A percentile compares a stretch with the other conserved stretches of the same genome.
These are phyloP conservation scores for Hoplodrina ambigua DNA, from an alignment of 2,888 invertebrate species.

Conservation along the genomic window DNA sequence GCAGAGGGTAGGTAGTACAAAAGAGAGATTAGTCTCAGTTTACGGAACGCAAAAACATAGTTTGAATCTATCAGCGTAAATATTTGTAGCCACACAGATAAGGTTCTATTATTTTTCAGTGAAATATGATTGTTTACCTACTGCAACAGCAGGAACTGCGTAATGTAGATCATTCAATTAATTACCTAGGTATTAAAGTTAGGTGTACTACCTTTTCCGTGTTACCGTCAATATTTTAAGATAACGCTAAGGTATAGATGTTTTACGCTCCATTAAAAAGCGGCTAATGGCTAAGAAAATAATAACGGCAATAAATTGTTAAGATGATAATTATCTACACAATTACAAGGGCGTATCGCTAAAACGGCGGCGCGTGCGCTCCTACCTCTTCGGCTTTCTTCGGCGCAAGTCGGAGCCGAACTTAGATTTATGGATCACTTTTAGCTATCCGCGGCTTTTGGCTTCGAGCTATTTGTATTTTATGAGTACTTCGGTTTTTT, in stretches of 20 bases:
- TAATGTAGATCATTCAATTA: constrained; percentile 37
- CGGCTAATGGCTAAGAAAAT: constrained; percentile 64
- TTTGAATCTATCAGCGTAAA: neutral
- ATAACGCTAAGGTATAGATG: constrained; percentile 56
- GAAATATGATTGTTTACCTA: neutral
- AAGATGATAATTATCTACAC: constrained; percentile 67
- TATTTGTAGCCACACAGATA: neutral
- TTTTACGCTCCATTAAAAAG: constrained; percentile 64
- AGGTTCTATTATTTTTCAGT: neutral
- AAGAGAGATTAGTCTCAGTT: too few species aligned
- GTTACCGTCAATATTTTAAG: constrained; percentile 56
- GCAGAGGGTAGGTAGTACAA: too few species aligned
- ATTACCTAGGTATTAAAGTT: constrained; percentile 32
- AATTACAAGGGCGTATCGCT: constrained; percentile 65
- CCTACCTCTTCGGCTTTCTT: constrained; percentile 58
- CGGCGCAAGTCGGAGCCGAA: constrained; percentile 46
- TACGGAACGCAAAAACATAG: neutral
- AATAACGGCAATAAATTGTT: constrained; percentile 65
- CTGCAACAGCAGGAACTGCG: neutral
- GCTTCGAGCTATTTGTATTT: constrained; percentile 50
- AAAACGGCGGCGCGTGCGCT: constrained; percentile 59
- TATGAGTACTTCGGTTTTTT: constrained; percentile 16
- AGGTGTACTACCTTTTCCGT: constrained; percentile 32
- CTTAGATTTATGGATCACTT: constrained; percentile 58
- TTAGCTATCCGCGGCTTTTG: constrained; percentile 47